A percentile compares a stretch with the other conserved stretches of the same genome.
phyloP scores from a whole-genome alignment of 2,113 vertebrate genomes.

The Shinisaurus crocodilurus region DNA sequence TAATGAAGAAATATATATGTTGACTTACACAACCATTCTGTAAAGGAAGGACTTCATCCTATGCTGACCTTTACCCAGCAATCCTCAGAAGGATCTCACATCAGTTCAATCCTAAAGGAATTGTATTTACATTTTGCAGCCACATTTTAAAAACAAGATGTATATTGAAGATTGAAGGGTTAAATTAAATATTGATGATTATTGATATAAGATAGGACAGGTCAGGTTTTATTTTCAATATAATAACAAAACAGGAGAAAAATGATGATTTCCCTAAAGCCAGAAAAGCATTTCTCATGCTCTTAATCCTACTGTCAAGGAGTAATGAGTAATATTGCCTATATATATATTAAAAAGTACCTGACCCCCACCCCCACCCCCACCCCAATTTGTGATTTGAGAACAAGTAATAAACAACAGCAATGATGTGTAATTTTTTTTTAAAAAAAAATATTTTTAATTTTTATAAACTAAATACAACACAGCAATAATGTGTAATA shows the following conservation, averaged over 20 bases:
- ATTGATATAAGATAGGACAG: not conserved
- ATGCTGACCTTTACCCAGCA: not conserved
- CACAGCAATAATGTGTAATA: not conserved
- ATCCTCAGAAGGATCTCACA: not conserved
- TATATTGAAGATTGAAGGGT: not conserved
- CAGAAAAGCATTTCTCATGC: not conserved
- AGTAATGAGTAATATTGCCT: not conserved
- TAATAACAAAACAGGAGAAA: not conserved
- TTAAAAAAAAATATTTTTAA: too few species aligned
- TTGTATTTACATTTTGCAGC: not conserved
- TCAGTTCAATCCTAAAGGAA: not conserved
- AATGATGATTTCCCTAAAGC: not conserved
- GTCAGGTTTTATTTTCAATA: constrained; percentile 10
- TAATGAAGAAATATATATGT: too few species aligned
- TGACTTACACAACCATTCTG: not conserved
- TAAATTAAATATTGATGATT: constrained; percentile 13
- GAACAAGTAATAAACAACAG: not conserved
- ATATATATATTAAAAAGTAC: constrained; percentile 33
- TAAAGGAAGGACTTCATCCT: not conserved
- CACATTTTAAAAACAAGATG: not conserved
- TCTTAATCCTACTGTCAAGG: constrained; percentile 23
- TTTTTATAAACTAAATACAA: too few species aligned
- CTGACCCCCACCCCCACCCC: not conserved
- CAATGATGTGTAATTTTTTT: not conserved
- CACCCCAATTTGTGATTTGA: not conserved